Conservation (phyloP, 2,113 vertebrate species). For the Paedocypris sp. region DNA sequence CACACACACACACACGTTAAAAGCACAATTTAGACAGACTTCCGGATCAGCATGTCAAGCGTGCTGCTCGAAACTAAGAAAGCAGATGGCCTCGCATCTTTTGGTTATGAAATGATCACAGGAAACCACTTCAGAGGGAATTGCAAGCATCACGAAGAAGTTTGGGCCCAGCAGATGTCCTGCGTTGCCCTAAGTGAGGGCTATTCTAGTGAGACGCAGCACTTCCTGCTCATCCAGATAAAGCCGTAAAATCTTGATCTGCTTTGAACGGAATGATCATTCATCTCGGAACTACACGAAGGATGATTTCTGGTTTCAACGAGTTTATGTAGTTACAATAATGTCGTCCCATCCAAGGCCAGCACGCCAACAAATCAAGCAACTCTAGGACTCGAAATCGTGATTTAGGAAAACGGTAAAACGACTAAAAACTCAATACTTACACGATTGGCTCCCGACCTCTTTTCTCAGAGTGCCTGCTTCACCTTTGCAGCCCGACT, state of each 20-base stretch:
- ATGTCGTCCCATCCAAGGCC: too few species aligned
- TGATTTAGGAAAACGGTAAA: neutral
- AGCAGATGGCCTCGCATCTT: neutral
- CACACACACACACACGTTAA: too few species aligned
- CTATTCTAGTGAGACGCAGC: neutral
- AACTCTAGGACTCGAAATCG: too few species aligned
- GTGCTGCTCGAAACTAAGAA: neutral
- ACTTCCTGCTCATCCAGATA: neutral
- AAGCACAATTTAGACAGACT: too few species aligned
- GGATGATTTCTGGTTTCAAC: too few species aligned
- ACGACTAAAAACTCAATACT: neutral
- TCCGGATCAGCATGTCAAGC: too few species aligned
- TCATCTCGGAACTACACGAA: too few species aligned
- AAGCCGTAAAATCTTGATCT: neutral
- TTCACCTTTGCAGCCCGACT: slow-evolving; percentile 37
- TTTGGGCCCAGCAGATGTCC: neutral
- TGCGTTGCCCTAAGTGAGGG: neutral
- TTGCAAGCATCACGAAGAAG: neutral
- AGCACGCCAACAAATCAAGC: too few species aligned
- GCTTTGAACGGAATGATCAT: too few species aligned
- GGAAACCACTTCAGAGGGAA: neutral
- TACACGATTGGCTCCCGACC: slow-evolving; percentile 31
- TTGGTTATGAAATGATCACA: neutral
- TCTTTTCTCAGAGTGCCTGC: slow-evolving; percentile 28
- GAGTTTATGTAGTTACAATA: too few species aligned